Evolutionary conservation across 2,888 invertebrate species (phyloP), one percentile per base, ranked within the genome.

Genomic region (Monochamus alternatus): DNA sequence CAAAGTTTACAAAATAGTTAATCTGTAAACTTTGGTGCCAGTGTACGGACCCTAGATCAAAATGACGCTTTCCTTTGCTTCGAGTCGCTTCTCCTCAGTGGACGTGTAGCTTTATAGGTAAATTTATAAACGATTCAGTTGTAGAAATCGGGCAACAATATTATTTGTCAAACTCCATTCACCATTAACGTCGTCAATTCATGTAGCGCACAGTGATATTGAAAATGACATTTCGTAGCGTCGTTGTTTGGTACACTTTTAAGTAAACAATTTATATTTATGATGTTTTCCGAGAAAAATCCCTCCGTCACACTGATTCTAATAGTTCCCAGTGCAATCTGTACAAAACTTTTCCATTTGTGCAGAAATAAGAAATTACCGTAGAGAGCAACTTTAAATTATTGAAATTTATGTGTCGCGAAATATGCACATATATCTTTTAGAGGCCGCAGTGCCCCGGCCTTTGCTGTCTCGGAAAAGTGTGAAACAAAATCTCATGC

Each of bases 331-430:
- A 4, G 60, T 32, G 38, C 31, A 32, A 60, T 31, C 8, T 60
- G 60, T 31, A 14, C 5, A 14, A 66, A 66, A 66, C 52, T 52
- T 51, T 31, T 31, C 31, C 32, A 14, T 66, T 66, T 12, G 31
- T 10, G 3, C 22, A 30, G 9, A 52, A 32, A 66, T 51, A 66
- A 52, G 51, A 32, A 31, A 52, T 52, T 51, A 51, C 52, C n/a
- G n/a, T 32, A 31, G 66, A 38, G 52, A 32, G n/a, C 52, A 47
- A 65, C 31, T 66, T 66, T 66, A 66, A 66, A 66, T 66, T 66
- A 66, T 66, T 66, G 52, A 66, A 66, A 66, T 66, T 51, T 64
- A 64, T 52, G 44, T 64, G 55, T 66, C 52, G 66, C 66, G 52
- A 52, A 66, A 52, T 66, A 66, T 32, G 30, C 52, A 38, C 66